Percentiles rank a stretch among this genome's conserved stretches.
Evolutionary conservation across 2,797 vertebrate genomes (phyloP).

Genomic region (Nothura maculosa): DNA sequence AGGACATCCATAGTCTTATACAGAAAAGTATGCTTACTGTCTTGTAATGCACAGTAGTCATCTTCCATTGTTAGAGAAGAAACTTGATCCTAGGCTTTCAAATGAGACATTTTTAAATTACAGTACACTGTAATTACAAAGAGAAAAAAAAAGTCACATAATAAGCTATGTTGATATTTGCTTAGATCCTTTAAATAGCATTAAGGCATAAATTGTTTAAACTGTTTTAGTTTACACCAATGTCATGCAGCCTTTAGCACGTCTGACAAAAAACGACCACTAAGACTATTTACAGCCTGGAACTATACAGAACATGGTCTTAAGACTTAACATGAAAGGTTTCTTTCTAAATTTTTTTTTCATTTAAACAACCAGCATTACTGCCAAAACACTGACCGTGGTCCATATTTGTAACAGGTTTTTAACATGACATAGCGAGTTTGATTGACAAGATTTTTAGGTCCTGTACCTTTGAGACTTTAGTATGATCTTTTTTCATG

Average conservation of each 20-base stretch:
- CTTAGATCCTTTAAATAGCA: constrained; percentile 35
- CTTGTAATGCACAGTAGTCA: neutral
- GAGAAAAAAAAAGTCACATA: neutral
- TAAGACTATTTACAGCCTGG: constrained; percentile 28
- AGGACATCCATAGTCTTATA: neutral
- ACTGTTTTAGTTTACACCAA: constrained; percentile 38
- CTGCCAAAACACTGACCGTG: constrained; percentile 84
- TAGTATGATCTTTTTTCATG: constrained; percentile 82
- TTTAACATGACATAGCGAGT: constrained; percentile 84
- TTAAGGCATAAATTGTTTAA: constrained; percentile 21
- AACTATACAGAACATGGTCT: constrained; percentile 17
- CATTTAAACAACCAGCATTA: constrained; percentile 87
- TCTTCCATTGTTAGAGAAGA: neutral
- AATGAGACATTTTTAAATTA: neutral
- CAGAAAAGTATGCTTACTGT: neutral
- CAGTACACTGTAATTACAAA: neutral
- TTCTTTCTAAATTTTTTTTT: constrained; percentile 78
- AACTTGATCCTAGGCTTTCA: constrained; percentile 4
- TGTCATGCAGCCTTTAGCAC: neutral
- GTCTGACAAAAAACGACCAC: constrained; percentile 29
- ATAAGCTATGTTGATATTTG: neutral
- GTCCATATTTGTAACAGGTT: constrained; percentile 85
- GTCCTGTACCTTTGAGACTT: constrained; percentile 80
- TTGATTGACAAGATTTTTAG: constrained; percentile 82
- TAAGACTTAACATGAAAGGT: constrained; percentile 64